Evolutionary conservation across 2,888 invertebrate genomes (phyloP), one percentile per base, ranked within the genome.

Genomic region (Conchocele bisecta): DNA sequence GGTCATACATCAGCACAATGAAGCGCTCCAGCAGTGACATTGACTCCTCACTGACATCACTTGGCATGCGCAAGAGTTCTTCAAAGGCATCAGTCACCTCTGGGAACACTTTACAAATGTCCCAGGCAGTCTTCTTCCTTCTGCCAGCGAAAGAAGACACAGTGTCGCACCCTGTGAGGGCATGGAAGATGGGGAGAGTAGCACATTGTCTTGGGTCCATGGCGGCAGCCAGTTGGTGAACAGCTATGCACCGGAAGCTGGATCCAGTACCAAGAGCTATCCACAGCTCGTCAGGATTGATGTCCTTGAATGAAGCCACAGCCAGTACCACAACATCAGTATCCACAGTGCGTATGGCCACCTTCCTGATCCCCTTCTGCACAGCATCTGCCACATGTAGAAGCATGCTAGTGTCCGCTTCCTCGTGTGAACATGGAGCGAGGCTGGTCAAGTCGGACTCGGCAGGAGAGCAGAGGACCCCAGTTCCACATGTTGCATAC

Each of bases 341-440:
- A n/a, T 66, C 60, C 15, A 66, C 71, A 33, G 71, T 56, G 13
- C 66, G 31, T 3, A 66, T 31, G 22, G 42, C 17, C 2, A 54
- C 9, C 28, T 46, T 51, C 15, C 22, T 24, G 6, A 26, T 17
- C 26, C 71, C 60, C 6, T 42, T 42, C 17, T 41, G 28, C 3
- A 29, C 48, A 11, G 54, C 44, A 65, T 76, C 48, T 42, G 48
- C 42, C 4, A 44, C 42, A 65, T 69, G 71, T 2, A 72, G 46
- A 7, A 57, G 17, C 33, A 64, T 31, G 15, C 70, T 13, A n/a
- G 61, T 63, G 44, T 75, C 71, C n/a, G 65, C 67, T 53, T 75
- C 66, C 33, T 73, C 69, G 29, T 75, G 73, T 15, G 24, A 29
- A 33, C 73, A n/a, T n/a, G n/a, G n/a, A n/a, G n/a, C n/a, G n/a